Percentiles rank a stretch among this genome's conserved stretches.
Conservation (phyloP, 2,888 invertebrate species). For the Sicus ferrugineus region DNA sequence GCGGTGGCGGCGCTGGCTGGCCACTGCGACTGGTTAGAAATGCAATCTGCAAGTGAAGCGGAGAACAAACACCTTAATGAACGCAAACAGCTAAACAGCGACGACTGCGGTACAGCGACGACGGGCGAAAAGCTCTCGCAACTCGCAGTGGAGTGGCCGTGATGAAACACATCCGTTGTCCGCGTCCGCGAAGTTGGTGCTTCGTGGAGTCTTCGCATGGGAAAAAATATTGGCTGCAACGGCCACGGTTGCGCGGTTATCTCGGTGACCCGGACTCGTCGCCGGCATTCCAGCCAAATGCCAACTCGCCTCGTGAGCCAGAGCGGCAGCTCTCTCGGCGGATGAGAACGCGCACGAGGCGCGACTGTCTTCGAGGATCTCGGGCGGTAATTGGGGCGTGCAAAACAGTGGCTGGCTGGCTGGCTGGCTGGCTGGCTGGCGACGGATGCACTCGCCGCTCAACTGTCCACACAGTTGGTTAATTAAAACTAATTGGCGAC, state of each 20-base stretch:
- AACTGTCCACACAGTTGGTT: not conserved
- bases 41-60: constrained; percentile 40
- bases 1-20: too few species aligned
- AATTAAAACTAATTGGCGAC: constrained; percentile 14
- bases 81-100: not conserved
- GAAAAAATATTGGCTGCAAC: too few species aligned
- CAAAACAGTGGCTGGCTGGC: not conserved
- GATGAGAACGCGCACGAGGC: constrained; percentile 1
- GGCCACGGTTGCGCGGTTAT: not conserved
- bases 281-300: not conserved
- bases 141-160: not conserved
- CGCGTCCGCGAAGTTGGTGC: too few species aligned
- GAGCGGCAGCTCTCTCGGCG: too few species aligned
- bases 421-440: not conserved
- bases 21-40: constrained; percentile 37
- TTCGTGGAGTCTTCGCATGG: too few species aligned
- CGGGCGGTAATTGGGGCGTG: not conserved
- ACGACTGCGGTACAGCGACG: not conserved
- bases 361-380: not conserved
- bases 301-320: not conserved
- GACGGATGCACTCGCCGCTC: not conserved
- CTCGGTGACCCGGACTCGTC: not conserved
- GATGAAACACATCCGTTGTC: too few species aligned
- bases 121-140: too few species aligned
- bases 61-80: constrained; percentile 13